Evolutionary conservation across 2,113 vertebrate genomes (phyloP).

Genomic region (Pelusios castaneus): DNA sequence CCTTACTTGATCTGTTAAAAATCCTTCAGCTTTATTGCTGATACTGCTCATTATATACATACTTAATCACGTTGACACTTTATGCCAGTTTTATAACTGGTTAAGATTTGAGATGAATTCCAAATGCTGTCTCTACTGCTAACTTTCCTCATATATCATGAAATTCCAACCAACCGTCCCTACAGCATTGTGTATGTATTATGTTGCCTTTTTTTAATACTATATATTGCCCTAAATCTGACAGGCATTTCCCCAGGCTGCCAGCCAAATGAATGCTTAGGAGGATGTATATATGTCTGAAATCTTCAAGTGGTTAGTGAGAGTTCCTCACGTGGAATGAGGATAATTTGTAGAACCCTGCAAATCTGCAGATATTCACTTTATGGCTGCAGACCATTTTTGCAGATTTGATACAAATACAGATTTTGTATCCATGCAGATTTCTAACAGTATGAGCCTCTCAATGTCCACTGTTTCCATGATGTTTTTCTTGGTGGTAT

Average conservation of each 20-base stretch:
- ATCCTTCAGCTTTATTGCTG: slow-evolving; percentile 24
- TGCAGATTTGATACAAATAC: too few species aligned
- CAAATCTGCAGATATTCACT: too few species aligned
- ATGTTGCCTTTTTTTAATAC: neutral
- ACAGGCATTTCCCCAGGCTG: neutral
- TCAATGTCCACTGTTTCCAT: neutral
- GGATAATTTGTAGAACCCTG: neutral
- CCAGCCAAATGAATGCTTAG: slow-evolving; percentile 14
- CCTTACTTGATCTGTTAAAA: slow-evolving; percentile 14
- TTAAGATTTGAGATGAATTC: slow-evolving; percentile 25
- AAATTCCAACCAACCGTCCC: neutral
- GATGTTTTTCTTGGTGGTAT: neutral
- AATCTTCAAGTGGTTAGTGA: neutral
- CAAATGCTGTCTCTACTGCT: neutral
- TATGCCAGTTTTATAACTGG: neutral
- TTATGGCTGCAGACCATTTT: too few species aligned
- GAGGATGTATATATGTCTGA: neutral
- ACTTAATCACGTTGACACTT: neutral
- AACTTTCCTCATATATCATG: neutral
- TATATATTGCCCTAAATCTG: neutral
- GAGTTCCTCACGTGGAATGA: neutral
- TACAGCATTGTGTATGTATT: neutral
- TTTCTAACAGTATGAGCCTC: neutral
- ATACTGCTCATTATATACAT: neutral
- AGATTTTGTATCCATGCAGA: too few species aligned